phyloP scores from a whole-genome alignment of 64 coral and sea anemone genomes.

The Pocillopora verrucosa region DNA sequence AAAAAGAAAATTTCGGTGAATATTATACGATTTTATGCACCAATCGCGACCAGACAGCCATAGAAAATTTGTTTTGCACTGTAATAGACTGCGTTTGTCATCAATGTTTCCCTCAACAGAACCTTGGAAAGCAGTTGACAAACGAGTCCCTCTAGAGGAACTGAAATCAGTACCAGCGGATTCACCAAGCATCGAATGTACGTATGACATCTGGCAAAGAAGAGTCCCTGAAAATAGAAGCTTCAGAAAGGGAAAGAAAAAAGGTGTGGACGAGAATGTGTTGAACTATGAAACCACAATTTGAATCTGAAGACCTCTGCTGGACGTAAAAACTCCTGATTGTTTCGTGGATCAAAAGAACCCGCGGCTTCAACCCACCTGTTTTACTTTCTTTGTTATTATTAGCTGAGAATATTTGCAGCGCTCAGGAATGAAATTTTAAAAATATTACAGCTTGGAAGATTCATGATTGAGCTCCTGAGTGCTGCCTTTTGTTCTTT shows the following conservation, averaged over 20 bases:
- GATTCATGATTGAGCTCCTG: too few relatives aligned
- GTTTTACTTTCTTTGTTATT: too few relatives aligned
- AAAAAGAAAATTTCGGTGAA: too few relatives aligned
- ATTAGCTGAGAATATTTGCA: too few relatives aligned
- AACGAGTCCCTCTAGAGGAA: conserved; percentile 36
- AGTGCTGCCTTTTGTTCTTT: too few relatives aligned
- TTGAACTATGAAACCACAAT: conserved; percentile 52
- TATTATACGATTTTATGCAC: too few relatives aligned
- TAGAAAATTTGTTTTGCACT: too few relatives aligned
- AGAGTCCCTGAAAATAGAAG: conserved; percentile 56
- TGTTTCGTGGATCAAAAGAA: background rate
- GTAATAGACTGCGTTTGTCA: too few relatives aligned
- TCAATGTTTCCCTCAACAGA: background rate
- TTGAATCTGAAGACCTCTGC: background rate
- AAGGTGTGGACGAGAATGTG: conserved; percentile 7
- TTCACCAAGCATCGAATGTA: conserved; percentile 50
- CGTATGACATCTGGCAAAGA: conserved; percentile 69
- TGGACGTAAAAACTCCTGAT: background rate
- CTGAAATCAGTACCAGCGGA: conserved; percentile 30
- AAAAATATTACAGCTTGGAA: too few relatives aligned
- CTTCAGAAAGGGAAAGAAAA: conserved; percentile 48
- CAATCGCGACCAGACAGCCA: too few relatives aligned
- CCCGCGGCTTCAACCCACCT: background rate
- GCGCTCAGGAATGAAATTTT: too few relatives aligned
- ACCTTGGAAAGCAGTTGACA: background rate